Base-by-base conservation (phyloP, 2,888 invertebrate species). In the Tenthredo mesomela region DNA sequence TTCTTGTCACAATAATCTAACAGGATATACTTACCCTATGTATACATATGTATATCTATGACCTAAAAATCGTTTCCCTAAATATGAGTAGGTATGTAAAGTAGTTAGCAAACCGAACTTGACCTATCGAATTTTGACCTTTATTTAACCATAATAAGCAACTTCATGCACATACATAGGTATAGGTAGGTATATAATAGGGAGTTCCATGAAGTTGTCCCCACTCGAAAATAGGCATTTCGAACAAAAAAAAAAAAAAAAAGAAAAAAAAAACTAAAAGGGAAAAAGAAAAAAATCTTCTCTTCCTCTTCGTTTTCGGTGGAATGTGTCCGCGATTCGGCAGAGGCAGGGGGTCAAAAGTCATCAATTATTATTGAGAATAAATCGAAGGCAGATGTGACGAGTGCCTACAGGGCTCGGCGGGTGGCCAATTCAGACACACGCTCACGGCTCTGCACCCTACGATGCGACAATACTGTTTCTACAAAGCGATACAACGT, bases 361-460 rank as follows among this genome's bases (percentile, higher is more conserved):
- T 82, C 82, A 82, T 82, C 82, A 82, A 82, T 82, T 82, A 82
- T 82, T 82, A 92, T 92, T 89, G 90, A 87, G 90, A 92, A 92
- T 92, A 91, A 91, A 92, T 92, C 91, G 91, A 91, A 91, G 90
- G 92, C 92, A 92, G 92, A 92, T 92, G 92, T 90, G 89, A 90
- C 89, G 90, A 90, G 90, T 89, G 89, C 88, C 89, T 87, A 90
- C 88, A 87, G 89, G 88, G 88, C 89, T 83, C 90, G 29, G 82
- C 82, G 82, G 82, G 82, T 82, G 82, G 70, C 67, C 82, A 70
- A 82, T 65, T 65, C 80, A 61, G 37, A 61, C 61, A 80, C 88
- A 70, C 77, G 78, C 83, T 80, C 86, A 87, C 88, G 86, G 15
- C 86, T 65, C 85, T 29, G 65, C 86, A 87, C 86, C 87, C 88